Percentiles rank a stretch among this genome's conserved stretches.
Conservation (phyloP, 2,797 vertebrate genomes). For the Tarsius wallacei region DNA sequence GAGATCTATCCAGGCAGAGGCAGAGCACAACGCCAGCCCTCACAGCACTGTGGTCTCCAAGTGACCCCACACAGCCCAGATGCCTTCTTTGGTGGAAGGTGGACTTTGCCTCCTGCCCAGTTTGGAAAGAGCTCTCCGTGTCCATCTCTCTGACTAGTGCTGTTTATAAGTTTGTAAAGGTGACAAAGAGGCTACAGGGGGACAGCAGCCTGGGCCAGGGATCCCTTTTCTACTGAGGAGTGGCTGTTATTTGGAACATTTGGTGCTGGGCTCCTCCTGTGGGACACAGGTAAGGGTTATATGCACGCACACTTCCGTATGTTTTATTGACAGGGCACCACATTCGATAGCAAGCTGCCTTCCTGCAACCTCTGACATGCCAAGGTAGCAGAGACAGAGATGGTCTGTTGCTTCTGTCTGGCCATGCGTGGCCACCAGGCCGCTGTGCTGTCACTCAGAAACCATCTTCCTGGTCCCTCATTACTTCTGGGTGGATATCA, state of each 20-base stretch:
- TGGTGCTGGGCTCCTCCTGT: rapidly evolving
- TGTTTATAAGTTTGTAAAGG: not conserved
- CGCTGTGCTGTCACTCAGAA: not conserved
- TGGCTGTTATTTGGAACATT: not conserved
- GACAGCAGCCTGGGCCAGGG: not conserved
- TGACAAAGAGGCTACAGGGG: not conserved
- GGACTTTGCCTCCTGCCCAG: not conserved
- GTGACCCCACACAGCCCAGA: not conserved
- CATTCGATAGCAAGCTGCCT: rapidly evolving
- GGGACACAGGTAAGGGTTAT: not conserved
- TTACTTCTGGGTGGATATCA: rapidly evolving
- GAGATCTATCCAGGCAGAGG: not conserved
- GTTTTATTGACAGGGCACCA: not conserved
- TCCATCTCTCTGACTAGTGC: not conserved
- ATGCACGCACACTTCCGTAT: rapidly evolving
- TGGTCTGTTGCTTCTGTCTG: not conserved
- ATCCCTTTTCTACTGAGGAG: not conserved
- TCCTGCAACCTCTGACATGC: rapidly evolving
- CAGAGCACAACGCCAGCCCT: not conserved
- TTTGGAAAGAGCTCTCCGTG: not conserved
- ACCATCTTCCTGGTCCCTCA: rapidly evolving
- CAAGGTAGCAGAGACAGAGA: not conserved
- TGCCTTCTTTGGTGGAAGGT: rapidly evolving
- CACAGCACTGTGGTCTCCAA: rapidly evolving
- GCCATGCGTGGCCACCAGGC: not conserved